Conservation (phyloP, 2,888 invertebrate species). For the Stramonita haemastoma region DNA sequence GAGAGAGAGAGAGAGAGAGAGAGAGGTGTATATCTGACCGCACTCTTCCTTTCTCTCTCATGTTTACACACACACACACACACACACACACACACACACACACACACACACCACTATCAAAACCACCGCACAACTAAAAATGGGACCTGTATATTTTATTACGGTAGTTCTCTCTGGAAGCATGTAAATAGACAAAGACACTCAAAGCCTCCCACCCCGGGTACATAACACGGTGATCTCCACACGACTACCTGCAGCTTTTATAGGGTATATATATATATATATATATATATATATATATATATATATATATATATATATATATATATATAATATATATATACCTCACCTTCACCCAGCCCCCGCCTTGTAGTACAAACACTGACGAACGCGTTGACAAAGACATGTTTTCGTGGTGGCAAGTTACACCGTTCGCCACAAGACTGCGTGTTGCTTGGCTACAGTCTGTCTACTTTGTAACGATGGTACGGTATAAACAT, state of each 20-base stretch:
- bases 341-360: background rate
- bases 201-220: background rate
- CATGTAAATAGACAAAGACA: background rate
- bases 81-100: background rate
- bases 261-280: background rate
- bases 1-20: background rate
- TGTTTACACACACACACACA: background rate
- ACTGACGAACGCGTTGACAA: background rate
- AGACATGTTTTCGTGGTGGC: too few species aligned
- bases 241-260: background rate
- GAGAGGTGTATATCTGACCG: background rate
- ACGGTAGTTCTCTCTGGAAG: background rate
- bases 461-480: too few species aligned
- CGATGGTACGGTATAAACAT: too few species aligned
- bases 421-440: too few species aligned
- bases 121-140: background rate
- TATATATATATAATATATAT: background rate
- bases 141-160: constrained; percentile 15
- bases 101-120: background rate
- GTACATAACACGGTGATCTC: background rate
- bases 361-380: background rate
- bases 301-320: background rate
- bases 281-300: too few species aligned
- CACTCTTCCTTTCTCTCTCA: background rate
- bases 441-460: too few species aligned